Evolutionary conservation across 1,140 invertebrate species (phyloP), one percentile per base, ranked within the genome.

Genomic region (Microplitis mediator): DNA sequence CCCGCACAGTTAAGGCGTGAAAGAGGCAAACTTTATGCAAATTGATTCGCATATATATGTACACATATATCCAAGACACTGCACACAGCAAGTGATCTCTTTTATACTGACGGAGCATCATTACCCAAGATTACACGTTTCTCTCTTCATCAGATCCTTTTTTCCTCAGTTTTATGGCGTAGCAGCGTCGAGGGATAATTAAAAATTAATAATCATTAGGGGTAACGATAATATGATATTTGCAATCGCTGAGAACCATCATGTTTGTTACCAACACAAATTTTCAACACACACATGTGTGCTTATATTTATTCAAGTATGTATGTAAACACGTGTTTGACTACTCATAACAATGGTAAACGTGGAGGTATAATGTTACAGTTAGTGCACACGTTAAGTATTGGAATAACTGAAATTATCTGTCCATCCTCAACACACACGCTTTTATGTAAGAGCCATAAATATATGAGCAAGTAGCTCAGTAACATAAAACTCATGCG

Each of bases 131-230:
- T 75, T 72, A 75, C 65, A 75, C 45, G 65, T 61, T 65, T 64
- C 58, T 68, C 35, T 61, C 63, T 67, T 65, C 63, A 16, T 71
- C 16, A 63, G 50, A 36, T 34, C n/a, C 11, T 36, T 23, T 63
- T 58, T 72, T 54, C 56, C 69, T 71, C 64, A 51, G 50, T 54
- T 64, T 35, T 60, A 36, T 52, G 13, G n/a, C 16, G 11, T 39
- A 23, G 32, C 69, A 23, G 31, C 51, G 63, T 62, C 64, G 51
- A 16, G 63, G 52, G 54, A 52, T 51, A 75, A 75, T 72, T 72
- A 75, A 75, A 72, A 75, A 75, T 72, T 75, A 72, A 75, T 75
- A 75, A 72, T 75, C 52, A 64, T 58, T 71, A 70, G 31, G 52
- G 54, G 67, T 60, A 11, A 45, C 35, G 68, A 61, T 36, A 32